Evolutionary conservation across 1,140 invertebrate genomes (phyloP).

Genomic region (Steinernema khuongi): DNA sequence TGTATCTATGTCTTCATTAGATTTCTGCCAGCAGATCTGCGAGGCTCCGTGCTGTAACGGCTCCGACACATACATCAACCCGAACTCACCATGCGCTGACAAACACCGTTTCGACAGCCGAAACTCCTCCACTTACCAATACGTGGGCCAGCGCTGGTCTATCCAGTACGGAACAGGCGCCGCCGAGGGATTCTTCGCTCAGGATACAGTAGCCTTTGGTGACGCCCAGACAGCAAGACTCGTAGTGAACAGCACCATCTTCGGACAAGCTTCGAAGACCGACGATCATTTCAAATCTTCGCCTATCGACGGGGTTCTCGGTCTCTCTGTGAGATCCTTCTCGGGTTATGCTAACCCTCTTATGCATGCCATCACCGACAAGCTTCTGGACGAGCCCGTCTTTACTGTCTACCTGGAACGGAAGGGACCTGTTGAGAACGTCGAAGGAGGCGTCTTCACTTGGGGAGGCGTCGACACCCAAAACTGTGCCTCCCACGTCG

Average conservation of each 20-base stretch:
- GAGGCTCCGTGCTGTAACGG: no score
- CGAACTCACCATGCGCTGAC: no score
- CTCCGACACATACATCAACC: no score
- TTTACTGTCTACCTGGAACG: conserved; percentile 39
- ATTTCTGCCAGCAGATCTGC: no score
- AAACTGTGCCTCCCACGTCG: conserved; percentile 37
- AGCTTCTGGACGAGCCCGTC: conserved; percentile 28
- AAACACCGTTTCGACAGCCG: no score
- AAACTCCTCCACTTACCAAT: conserved; percentile 34
- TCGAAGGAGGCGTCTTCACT: conserved; percentile 34
- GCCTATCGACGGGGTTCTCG: conserved; percentile 38
- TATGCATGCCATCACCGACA: neutral
- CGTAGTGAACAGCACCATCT: conserved; percentile 31
- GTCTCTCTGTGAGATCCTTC: conserved; percentile 29
- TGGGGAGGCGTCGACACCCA: conserved; percentile 32
- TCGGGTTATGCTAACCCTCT: conserved; percentile 25
- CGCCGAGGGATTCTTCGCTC: conserved; percentile 37
- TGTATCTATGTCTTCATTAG: no score
- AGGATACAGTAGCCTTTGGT: conserved; percentile 33
- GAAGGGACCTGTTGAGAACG: conserved; percentile 28
- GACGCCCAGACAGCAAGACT: no score
- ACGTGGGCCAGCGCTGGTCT: conserved; percentile 35
- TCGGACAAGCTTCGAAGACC: conserved; percentile 41
- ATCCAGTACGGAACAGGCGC: conserved; percentile 45
- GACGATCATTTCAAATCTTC: conserved; percentile 31